Conservation (phyloP, 2,797 vertebrate species). For the Phylloscopus collybita region DNA sequence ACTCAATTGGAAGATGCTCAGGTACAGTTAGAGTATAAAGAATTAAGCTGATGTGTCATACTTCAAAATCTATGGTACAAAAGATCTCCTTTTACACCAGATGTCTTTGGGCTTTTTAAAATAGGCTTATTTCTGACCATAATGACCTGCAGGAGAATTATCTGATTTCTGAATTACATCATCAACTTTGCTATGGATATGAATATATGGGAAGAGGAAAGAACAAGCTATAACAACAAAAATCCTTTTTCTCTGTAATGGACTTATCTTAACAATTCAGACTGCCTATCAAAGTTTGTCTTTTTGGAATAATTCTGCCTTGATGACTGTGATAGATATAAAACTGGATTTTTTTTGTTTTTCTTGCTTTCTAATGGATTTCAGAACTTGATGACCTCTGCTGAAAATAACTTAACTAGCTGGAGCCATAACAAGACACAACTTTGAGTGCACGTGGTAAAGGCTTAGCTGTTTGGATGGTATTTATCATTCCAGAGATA, state of each 20-base stretch:
- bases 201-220: neutral
- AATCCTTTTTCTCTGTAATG: neutral
- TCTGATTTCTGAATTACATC: neutral
- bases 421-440: neutral
- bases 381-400: conserved; percentile 17
- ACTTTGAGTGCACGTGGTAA: conserved; percentile 2
- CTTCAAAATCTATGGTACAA: neutral
- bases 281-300: neutral
- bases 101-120: neutral
- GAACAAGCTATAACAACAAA: neutral
- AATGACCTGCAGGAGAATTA: neutral
- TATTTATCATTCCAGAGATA: conserved; percentile 19
- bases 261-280: neutral
- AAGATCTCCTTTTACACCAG: neutral
- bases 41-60: neutral
- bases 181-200: neutral
- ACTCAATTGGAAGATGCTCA: neutral
- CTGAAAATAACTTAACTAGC: conserved; percentile 37
- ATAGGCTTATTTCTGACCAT: neutral
- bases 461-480: neutral
- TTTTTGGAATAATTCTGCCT: neutral
- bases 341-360: neutral
- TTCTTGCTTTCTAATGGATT: neutral
- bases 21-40: neutral
- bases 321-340: neutral